Base-by-base conservation (phyloP, 2,797 vertebrate species). In the Rhyacichthys aspro region DNA sequence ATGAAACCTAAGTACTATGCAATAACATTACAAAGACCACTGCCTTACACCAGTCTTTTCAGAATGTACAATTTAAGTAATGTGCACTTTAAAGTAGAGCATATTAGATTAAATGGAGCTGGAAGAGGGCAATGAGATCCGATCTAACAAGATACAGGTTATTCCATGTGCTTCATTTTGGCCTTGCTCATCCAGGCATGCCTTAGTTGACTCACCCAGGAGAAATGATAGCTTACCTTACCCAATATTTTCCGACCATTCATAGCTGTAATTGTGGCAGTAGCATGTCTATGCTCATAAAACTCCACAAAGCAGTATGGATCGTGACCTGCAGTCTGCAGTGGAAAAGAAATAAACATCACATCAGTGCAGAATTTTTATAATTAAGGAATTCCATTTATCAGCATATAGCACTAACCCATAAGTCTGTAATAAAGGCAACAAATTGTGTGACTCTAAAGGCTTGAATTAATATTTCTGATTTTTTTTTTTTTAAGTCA, bases 231-330 rank as follows among this genome's bases (percentile, higher is more conserved):
- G 84, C 94, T 95, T 97, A 99, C 97, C 96, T 99, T 99, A 94
- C 97, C 97, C 94, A 99, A 95, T 91, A 98, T 99, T 94, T 99
- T 99, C 92, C 97, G 92, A 79, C 97, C 96, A 37, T 99, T 99
- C 96, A 99, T 99, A 79, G 97, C 97, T 79, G 96, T 96, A 70
- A 99, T 93, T 1, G 97, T 96, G 32, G 97, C 96, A 43, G 96
- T 96, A 45, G 96, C 97, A 47, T 99, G 96, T 83, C 96, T 96
- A 91, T 99, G 95, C 79, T 99, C 97, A 77, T 95, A 98, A 81
- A 99, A 98, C 87, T 99, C 97, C 93, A 99, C 96, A 72, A 98
- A 99, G 90, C 97, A 99, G 89, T 98, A 99, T 0, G 97, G 97
- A 72, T 99, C 97, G 2, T 98, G 98, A 62, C 97, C 97, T 81